Conservation (phyloP, 2,888 invertebrate species). For the Dryomyza anilis region DNA sequence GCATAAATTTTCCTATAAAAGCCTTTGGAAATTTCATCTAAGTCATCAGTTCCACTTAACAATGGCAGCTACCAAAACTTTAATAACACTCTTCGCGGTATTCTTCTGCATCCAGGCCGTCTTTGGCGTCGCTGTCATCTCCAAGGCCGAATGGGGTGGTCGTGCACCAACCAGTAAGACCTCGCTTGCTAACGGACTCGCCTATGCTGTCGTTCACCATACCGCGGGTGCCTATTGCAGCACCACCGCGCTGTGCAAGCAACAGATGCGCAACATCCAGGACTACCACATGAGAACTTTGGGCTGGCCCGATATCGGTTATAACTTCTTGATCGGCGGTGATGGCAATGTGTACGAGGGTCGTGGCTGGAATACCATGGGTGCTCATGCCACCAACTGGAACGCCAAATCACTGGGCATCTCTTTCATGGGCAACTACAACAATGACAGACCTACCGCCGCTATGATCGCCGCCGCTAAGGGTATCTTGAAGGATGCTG, state of each 20-base stretch:
- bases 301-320: slow-evolving; percentile 46
- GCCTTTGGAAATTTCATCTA: no score
- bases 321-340: slow-evolving; percentile 47
- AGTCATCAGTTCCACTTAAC: no score
- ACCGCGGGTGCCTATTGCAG: slow-evolving; percentile 63
- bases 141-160: slow-evolving; percentile 43
- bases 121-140: slow-evolving; percentile 35
- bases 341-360: slow-evolving; percentile 49
- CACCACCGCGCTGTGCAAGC: slow-evolving; percentile 36
- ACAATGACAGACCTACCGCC: slow-evolving; percentile 34
- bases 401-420: slow-evolving; percentile 45
- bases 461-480: slow-evolving; percentile 58
- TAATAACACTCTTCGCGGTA: no score
- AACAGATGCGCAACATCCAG: slow-evolving; percentile 43
- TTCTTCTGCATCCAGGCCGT: background rate
- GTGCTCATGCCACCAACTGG: slow-evolving; percentile 45
- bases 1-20: no score
- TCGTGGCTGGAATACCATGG: slow-evolving; percentile 44
- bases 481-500: slow-evolving; percentile 66
- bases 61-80: no score
- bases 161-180: slow-evolving; percentile 40
- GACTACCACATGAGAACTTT: slow-evolving; percentile 40
- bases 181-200: slow-evolving; percentile 33
- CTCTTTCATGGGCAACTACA: slow-evolving; percentile 44
- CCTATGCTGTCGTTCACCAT: slow-evolving; percentile 67